Evolutionary conservation across 2,113 vertebrate genomes (phyloP).

Genomic region (Oncorhynchus clarkii): DNA sequence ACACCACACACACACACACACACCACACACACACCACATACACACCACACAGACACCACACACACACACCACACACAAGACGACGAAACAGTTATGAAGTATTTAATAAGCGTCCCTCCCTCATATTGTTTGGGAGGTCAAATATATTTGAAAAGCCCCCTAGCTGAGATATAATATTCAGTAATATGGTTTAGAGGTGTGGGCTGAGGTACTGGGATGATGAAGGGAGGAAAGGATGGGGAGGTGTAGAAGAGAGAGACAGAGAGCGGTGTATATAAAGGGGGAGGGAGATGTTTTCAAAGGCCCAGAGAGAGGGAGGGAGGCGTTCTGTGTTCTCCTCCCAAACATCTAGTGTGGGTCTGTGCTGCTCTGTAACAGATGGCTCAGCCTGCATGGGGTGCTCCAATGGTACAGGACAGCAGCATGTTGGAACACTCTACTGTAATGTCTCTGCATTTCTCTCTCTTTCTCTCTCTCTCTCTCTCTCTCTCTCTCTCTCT

Average conservation of each 20-base stretch:
- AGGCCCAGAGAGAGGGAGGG: conserved; percentile 4
- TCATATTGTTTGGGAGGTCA: no score
- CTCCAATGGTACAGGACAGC: background rate
- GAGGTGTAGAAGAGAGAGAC: no score
- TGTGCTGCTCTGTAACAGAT: conserved; percentile 64
- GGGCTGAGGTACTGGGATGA: no score
- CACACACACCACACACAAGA: background rate
- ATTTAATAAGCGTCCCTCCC: no score
- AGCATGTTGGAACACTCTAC: background rate
- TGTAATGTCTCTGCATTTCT: no score
- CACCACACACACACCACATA: no score
- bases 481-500: no score
- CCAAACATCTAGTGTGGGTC: conserved; percentile 63
- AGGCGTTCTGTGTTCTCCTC: conserved; percentile 43
- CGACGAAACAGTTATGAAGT: background rate
- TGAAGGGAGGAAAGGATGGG: no score
- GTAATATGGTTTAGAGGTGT: conserved; percentile 58
- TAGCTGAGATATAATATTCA: no score
- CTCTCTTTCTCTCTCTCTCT: no score
- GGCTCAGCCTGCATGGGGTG: background rate
- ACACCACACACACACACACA: no score
- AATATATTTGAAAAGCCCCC: no score
- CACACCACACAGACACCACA: background rate
- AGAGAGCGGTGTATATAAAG: conserved; percentile 12
- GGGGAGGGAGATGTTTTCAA: conserved; percentile 19